Percentiles rank a stretch among this genome's conserved stretches.
Evolutionary conservation across 2,113 vertebrate genomes (phyloP).

Genomic region (Phoenicopterus ruber): DNA sequence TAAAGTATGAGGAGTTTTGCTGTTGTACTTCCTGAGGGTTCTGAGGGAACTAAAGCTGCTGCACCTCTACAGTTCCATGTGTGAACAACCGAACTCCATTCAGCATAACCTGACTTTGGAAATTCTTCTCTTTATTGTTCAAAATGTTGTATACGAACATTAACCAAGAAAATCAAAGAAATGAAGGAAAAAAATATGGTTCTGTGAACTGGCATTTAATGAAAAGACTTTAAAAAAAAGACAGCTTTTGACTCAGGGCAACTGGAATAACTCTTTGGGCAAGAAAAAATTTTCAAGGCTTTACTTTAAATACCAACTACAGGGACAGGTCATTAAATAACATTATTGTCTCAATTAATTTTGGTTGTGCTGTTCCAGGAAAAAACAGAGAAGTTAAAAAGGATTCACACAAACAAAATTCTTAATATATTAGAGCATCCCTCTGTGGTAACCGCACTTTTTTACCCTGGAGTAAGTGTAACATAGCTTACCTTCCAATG

Average conservation of each 20-base stretch:
- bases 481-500: neutral
- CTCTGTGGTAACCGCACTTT: neutral
- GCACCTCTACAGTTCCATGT: neutral
- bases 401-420: neutral
- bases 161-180: neutral
- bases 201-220: neutral
- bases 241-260: neutral
- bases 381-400: neutral
- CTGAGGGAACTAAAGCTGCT: neutral
- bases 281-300: neutral
- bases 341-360: neutral
- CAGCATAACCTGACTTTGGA: neutral
- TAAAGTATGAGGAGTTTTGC: neutral
- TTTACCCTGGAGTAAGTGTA: neutral
- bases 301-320: neutral
- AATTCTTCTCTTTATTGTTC: neutral
- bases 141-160: accelerated
- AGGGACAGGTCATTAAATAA: neutral
- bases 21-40: neutral
- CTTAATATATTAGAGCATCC: neutral
- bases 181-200: neutral
- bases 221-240: neutral
- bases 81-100: neutral
- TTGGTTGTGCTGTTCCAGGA: neutral
- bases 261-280: neutral